Percentiles rank a stretch among this genome's conserved stretches.
phyloP scores from a whole-genome alignment of 2,797 vertebrate genomes.

The Zonotrichia albicollis region DNA sequence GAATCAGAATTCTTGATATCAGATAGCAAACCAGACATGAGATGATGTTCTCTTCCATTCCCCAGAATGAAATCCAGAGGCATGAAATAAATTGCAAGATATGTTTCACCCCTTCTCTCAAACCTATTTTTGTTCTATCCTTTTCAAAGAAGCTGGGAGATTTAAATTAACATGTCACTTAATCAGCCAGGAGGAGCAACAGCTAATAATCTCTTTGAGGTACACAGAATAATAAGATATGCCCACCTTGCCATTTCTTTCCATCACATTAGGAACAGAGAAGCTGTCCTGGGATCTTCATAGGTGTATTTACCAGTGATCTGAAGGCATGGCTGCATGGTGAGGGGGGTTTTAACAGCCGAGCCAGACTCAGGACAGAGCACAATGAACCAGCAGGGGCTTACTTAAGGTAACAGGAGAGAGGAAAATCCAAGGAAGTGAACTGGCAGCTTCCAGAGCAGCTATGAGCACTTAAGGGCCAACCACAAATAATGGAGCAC shows the following conservation, averaged over 20 bases:
- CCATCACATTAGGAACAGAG: not conserved
- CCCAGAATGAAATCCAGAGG: not conserved
- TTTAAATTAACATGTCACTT: conserved; percentile 46
- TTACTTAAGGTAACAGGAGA: not conserved
- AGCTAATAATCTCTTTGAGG: not conserved
- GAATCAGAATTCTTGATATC: not conserved
- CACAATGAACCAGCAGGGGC: rapidly evolving
- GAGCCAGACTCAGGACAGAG: not conserved
- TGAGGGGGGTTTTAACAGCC: not conserved
- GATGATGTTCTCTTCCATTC: not conserved
- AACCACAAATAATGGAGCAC: not conserved
- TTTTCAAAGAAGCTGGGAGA: conserved; percentile 6
- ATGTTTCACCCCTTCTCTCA: not conserved
- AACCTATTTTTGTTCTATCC: not conserved
- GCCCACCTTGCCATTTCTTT: not conserved
- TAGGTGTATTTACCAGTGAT: not conserved
- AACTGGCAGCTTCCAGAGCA: not conserved
- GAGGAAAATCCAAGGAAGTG: not conserved
- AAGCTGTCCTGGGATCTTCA: not conserved
- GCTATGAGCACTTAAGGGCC: not conserved
- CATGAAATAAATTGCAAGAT: conserved; percentile 9
- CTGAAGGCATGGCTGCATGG: not conserved
- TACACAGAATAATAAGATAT: not conserved
- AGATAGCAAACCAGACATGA: conserved; percentile 28
- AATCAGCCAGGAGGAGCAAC: not conserved